phyloP scores from a whole-genome alignment of 2,113 vertebrate genomes.

The Sminthopsis crassicaudata region DNA sequence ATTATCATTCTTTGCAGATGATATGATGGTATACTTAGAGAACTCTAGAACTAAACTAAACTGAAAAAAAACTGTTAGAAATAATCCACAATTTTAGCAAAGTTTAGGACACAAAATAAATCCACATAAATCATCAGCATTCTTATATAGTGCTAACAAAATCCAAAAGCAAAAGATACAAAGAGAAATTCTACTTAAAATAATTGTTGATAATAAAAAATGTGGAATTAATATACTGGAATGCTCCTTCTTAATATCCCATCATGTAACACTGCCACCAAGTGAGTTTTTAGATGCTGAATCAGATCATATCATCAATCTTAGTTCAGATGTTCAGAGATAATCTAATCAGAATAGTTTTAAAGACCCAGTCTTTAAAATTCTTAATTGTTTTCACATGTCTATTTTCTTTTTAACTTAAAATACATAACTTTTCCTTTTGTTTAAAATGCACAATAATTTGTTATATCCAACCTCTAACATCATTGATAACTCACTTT shows the following conservation, averaged over 20 bases:
- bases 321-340: background rate
- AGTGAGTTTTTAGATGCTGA: background rate
- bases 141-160: too few relatives aligned
- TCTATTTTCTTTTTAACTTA: background rate
- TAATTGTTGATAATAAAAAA: too few relatives aligned
- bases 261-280: background rate
- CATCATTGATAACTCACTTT: background rate
- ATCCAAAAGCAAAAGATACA: too few relatives aligned
- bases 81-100: too few relatives aligned
- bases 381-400: background rate
- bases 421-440: background rate
- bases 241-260: background rate
- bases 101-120: too few relatives aligned
- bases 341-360: background rate
- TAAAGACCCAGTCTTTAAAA: background rate
- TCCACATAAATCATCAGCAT: too few relatives aligned
- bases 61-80: too few relatives aligned
- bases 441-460: background rate
- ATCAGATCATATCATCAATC: background rate
- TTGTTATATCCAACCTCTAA: background rate
- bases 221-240: background rate
- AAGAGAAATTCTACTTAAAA: too few relatives aligned
- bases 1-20: too few relatives aligned
- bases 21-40: too few relatives aligned
- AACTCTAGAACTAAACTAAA: too few relatives aligned